Evolutionary conservation across 2,797 vertebrate species (phyloP).

Genomic region (Sciurus vulgaris): DNA sequence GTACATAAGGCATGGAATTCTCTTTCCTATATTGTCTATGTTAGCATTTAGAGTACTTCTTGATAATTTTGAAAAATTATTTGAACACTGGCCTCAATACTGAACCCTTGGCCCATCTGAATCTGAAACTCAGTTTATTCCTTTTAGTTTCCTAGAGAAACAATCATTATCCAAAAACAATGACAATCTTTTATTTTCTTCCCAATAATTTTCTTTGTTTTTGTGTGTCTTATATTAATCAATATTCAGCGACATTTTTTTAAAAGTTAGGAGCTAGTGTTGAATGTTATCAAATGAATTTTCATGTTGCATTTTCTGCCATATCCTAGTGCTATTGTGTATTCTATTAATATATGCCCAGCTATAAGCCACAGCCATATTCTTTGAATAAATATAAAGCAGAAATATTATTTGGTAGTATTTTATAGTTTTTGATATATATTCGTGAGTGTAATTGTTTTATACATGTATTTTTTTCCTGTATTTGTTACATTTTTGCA

Average conservation of each 20-base stretch:
- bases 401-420: slow-evolving; percentile 9
- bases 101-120: too few relatives aligned
- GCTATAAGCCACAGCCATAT: not conserved
- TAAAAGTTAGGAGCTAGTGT: not conserved
- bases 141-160: slow-evolving; percentile 9
- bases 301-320: slow-evolving; percentile 22
- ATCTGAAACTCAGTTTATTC: not conserved
- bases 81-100: too few relatives aligned
- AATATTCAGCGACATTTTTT: not conserved
- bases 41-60: not conserved
- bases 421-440: not conserved
- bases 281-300: not conserved
- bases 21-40: not conserved
- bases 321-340: not conserved
- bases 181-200: slow-evolving; percentile 26
- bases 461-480: not conserved
- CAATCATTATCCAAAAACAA: slow-evolving; percentile 40
- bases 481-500: not conserved
- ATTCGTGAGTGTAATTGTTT: not conserved
- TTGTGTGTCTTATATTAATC: not conserved
- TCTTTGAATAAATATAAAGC: not conserved
- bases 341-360: not conserved
- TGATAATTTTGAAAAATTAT: not conserved
- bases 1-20: not conserved
- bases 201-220: slow-evolving; percentile 11